Evolutionary conservation across 2,888 invertebrate genomes (phyloP), one percentile per base, ranked within the genome.

Genomic region (Argyra leucocephala): DNA sequence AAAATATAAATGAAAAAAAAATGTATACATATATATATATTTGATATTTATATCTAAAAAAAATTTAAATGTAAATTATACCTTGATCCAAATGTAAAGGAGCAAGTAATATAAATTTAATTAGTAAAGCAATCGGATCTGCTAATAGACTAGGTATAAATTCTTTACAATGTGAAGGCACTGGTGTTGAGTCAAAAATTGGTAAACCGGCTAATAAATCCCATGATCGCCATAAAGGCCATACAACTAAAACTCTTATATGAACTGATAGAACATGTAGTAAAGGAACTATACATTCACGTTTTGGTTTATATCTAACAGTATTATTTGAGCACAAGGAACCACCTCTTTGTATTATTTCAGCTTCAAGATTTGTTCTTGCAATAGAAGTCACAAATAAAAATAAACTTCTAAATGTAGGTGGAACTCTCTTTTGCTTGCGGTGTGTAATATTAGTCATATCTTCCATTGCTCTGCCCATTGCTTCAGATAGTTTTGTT

Each of bases 381-480:
- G 90, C 91, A 68, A 93, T 88, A 0, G 93, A 93, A 67, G 90
- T 90, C 67, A 93, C 91, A 81, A 95, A 95, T 64, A 94, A 85
- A 77, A 94, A 90, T 69, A 95, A 84, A 74, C 87, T 87, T 73
- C 90, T 88, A 67, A 86, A 85, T 71, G 86, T 85, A 71, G 85
- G 84, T 4, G 85, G 83, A 64, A 85, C 83, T 64, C 83, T 83
- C 81, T 88, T 88, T 72, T 88, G 87, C 74, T 91, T 91, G 68
- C 89, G 84, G 75, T 90, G 89, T 5, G 95, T 93, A 70, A 89
- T 88, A 74, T 88, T 89, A 7, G 93, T 92, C 87, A 96, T 91
- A 79, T 94, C 93, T 75, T 94, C 93, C 93, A 96, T 95, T 26
- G 92, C 89, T 74, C 91, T 91, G 60, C 90, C 90, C 85, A 96